These are phyloP conservation scores for Andrena dorsata DNA, from an alignment of 2,888 invertebrate species.

Conservation along the genomic window DNA sequence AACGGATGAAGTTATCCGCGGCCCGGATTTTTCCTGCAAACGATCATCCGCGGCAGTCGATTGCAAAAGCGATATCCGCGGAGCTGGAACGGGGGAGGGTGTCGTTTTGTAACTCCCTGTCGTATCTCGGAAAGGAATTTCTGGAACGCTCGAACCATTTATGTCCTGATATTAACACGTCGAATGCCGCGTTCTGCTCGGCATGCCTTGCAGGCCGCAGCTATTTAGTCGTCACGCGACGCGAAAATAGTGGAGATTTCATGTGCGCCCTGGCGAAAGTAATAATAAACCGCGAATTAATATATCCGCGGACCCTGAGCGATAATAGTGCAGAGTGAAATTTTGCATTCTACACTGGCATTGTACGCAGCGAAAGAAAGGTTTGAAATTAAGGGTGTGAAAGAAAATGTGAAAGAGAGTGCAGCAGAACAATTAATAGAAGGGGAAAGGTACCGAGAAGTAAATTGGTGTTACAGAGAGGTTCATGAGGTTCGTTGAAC, in stretches of 20 bases:
- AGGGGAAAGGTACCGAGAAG: too few relatives aligned
- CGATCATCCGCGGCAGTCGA: slow-evolving; percentile 5
- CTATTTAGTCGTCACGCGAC: slow-evolving; percentile 13
- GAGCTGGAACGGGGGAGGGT: neutral
- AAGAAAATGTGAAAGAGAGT: too few relatives aligned
- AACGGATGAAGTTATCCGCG: slow-evolving; percentile 28
- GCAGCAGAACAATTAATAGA: too few relatives aligned
- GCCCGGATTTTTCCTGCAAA: slow-evolving; percentile 24
- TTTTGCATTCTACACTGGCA: neutral
- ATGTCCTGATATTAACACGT: slow-evolving; percentile 28
- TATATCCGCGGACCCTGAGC: neutral
- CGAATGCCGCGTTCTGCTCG: slow-evolving; percentile 9
- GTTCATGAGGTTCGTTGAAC: too few relatives aligned
- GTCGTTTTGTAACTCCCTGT: slow-evolving; percentile 25
- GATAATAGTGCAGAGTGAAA: neutral
- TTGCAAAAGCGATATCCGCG: slow-evolving; percentile 31
- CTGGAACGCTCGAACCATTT: slow-evolving; percentile 30
- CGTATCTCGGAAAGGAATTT: slow-evolving; percentile 30
- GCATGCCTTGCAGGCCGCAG: neutral
- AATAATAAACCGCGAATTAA: neutral
- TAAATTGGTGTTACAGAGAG: too few relatives aligned
- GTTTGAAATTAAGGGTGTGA: too few relatives aligned
- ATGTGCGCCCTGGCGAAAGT: neutral
- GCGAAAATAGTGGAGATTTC: slow-evolving; percentile 1
- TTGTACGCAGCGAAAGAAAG: neutral